These are phyloP conservation scores for Clarias pachynema DNA, from an alignment of 2,797 vertebrate genomes.

Conservation along the genomic window DNA sequence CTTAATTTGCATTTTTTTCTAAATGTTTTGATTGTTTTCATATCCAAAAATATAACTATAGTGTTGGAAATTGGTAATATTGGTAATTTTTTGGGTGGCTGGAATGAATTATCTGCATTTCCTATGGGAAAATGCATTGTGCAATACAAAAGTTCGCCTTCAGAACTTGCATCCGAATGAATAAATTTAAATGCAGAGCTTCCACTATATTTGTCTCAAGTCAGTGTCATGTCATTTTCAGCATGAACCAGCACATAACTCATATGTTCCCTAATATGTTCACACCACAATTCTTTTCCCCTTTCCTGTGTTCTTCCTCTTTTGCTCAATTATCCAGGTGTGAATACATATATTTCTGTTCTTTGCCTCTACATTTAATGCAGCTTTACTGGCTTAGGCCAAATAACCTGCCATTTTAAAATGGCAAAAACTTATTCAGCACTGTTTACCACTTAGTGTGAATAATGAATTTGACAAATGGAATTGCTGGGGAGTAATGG, in stretches of 20 bases:
- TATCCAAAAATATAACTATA: no score
- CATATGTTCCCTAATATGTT: slow-evolving; percentile 39
- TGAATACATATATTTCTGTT: slow-evolving; percentile 58
- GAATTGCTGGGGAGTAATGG: slow-evolving; percentile 71
- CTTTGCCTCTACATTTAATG: slow-evolving; percentile 53
- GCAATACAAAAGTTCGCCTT: no score
- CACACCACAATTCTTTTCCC: slow-evolving; percentile 12
- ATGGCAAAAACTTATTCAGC: slow-evolving; percentile 74
- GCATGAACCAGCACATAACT: slow-evolving; percentile 33
- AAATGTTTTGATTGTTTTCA: no score
- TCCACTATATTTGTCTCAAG: not conserved
- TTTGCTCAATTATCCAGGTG: slow-evolving; percentile 59
- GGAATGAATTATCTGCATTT: no score
- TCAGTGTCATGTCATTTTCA: not conserved
- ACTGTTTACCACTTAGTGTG: slow-evolving; percentile 72
- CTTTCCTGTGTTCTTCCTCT: slow-evolving; percentile 36
- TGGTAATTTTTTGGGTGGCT: no score
- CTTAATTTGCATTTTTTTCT: no score
- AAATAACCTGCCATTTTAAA: slow-evolving; percentile 63
- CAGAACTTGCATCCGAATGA: no score
- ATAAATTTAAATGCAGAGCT: no score
- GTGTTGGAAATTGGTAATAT: no score
- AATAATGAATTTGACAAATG: slow-evolving; percentile 78
- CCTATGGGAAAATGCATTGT: no score
- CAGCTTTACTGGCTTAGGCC: slow-evolving; percentile 52